Evolutionary conservation across 1,140 invertebrate genomes (phyloP).

Genomic region (Drosophila pseudoananassae): DNA sequence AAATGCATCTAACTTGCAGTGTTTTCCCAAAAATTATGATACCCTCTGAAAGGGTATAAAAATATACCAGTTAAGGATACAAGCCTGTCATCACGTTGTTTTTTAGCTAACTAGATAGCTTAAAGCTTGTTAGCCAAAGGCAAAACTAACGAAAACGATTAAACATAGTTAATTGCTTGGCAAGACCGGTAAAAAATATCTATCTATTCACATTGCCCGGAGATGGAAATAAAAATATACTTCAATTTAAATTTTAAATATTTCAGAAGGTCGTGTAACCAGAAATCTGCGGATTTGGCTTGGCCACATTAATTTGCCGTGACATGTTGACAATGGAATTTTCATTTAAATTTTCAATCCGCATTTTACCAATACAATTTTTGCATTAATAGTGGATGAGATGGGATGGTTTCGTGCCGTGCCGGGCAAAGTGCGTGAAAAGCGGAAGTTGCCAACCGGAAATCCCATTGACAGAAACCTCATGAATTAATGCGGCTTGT

Average conservation of each 20-base stretch:
- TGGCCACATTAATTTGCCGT: constrained; percentile 40
- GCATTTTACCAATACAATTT: constrained; percentile 32
- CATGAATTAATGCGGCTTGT: constrained; percentile 74
- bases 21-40: too few species aligned
- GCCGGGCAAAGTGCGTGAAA: constrained; percentile 57
- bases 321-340: constrained; percentile 53
- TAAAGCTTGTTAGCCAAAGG: constrained; percentile 16
- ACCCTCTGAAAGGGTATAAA: not conserved
- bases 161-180: constrained; percentile 14
- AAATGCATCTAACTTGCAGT: too few species aligned
- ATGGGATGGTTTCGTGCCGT: constrained; percentile 10
- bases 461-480: constrained; percentile 72
- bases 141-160: constrained; percentile 7
- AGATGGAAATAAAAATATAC: constrained; percentile 18
- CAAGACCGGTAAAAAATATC: not conserved
- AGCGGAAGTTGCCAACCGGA: constrained; percentile 72
- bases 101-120: not conserved
- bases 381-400: constrained; percentile 56
- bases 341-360: constrained; percentile 46
- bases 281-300: constrained; percentile 43
- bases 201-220: not conserved
- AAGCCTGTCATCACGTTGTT: not conserved
- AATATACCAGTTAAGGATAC: not conserved
- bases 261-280: constrained; percentile 32
- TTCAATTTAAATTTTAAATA: constrained; percentile 40